Evolutionary conservation across 2,888 invertebrate species (phyloP).

Genomic region (Chydorus sphaericus): DNA sequence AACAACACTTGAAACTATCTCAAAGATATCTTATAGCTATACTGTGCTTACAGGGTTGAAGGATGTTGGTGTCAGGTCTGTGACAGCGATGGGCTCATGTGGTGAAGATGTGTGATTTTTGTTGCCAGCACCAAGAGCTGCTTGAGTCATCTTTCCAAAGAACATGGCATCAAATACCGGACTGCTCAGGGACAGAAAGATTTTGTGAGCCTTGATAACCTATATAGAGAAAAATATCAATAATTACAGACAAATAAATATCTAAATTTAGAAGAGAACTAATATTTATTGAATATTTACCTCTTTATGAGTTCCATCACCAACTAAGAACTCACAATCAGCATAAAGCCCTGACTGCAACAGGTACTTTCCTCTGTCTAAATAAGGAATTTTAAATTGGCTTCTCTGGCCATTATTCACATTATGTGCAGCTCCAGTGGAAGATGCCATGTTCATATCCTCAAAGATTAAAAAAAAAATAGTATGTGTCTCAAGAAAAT

Average conservation of each 20-base stretch:
- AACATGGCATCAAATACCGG: slow-evolving; percentile 84
- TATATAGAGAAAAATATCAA: too few species aligned
- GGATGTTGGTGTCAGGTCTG: slow-evolving; percentile 72
- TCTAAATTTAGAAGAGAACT: too few species aligned
- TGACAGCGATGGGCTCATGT: slow-evolving; percentile 50
- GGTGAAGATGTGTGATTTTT: too few species aligned
- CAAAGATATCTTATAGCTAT: too few species aligned
- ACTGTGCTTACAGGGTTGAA: too few species aligned
- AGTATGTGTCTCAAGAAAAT: too few species aligned
- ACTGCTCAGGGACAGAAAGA: slow-evolving; percentile 70
- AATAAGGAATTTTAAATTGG: slow-evolving; percentile 50
- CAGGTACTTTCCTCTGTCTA: slow-evolving; percentile 55
- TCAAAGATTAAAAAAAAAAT: too few species aligned
- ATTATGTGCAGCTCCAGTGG: too few species aligned
- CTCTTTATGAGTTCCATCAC: slow-evolving; percentile 57
- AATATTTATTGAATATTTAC: slow-evolving; percentile 42
- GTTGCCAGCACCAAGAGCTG: too few species aligned
- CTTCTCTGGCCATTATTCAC: slow-evolving; percentile 72
- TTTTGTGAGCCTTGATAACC: slow-evolving; percentile 56
- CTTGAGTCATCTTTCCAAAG: slow-evolving; percentile 66
- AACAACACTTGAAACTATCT: too few species aligned
- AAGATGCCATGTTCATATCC: too few species aligned
- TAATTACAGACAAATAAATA: too few species aligned
- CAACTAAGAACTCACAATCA: slow-evolving; percentile 68
- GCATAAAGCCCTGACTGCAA: slow-evolving; percentile 68